A percentile compares a stretch with the other conserved stretches of the same genome.
Conservation (phyloP, 2,113 vertebrate species). For the Ailuropoda melanoleuca region DNA sequence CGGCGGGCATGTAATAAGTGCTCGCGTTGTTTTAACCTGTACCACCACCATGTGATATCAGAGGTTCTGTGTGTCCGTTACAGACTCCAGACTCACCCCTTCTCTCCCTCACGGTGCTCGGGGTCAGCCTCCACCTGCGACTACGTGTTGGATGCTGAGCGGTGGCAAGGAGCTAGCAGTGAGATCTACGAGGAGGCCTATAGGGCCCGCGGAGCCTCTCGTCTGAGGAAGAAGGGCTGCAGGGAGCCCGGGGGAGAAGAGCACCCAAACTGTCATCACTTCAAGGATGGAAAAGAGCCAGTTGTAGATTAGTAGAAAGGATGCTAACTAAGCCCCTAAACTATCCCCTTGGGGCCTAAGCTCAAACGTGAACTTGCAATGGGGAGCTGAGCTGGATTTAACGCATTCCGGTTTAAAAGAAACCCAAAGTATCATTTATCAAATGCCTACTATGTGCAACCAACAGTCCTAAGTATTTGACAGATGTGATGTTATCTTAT, state of each 20-base stretch:
- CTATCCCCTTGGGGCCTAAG: not conserved
- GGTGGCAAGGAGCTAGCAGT: not conserved
- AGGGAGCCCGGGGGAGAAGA: not conserved
- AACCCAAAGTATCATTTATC: not conserved
- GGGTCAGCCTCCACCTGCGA: not conserved
- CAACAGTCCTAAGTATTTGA: not conserved
- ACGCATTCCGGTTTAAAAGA: not conserved
- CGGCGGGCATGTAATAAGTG: fast-evolving
- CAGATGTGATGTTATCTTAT: not conserved
- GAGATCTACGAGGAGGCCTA: not conserved
- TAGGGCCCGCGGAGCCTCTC: not conserved
- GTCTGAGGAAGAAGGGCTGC: not conserved
- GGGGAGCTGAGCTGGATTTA: not conserved
- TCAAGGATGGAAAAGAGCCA: not conserved
- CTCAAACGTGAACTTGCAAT: fast-evolving
- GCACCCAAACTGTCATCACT: fast-evolving
- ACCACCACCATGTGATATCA: fast-evolving
- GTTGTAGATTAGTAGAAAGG: not conserved
- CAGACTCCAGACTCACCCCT: not conserved
- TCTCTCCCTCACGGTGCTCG: fast-evolving
- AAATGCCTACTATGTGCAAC: not conserved
- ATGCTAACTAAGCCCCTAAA: not conserved
- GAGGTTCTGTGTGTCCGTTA: too few species aligned
- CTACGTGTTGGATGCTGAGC: fast-evolving
- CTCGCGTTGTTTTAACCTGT: fast-evolving